Evolutionary conservation across 1,140 invertebrate genomes (phyloP), one percentile per base, ranked within the genome.

Genomic region (Temnothorax nylanderi): DNA sequence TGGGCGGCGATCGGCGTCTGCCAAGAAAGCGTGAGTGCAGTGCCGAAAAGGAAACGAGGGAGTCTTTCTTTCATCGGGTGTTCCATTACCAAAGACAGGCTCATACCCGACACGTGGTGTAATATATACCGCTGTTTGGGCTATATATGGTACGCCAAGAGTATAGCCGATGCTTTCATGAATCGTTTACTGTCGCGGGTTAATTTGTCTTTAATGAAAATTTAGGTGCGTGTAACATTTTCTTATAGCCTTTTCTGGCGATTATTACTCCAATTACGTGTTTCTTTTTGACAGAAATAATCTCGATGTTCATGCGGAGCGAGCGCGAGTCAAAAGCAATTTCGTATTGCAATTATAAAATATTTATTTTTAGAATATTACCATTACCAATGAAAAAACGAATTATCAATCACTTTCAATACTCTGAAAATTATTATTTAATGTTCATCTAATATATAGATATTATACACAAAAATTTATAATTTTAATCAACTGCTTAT

Each of bases 41-140:
- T 41, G 69, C 26, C 74, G 76, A 89, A 72, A 72, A 89, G 88
- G 82, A 90, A 86, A 88, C 44, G 54, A 44, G 62, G 58, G 80
- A 37, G 37, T 60, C 49, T 74, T 76, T 69, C 77, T 74, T 90
- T 90, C 89, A 75, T 75, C 87, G 87, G 86, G 86, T 88, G 80
- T 90, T 88, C 51, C 69, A 69, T 90, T 90, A 90, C 74, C 72
- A 87, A 87, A 78, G 72, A 90, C 75, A 47, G 67, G 37, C 51
- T 8, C 37, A 62, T 69, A 82, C 32, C 60, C 69, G 56, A 87
- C 88, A 76, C 67, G 69, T 89, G 80, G 60, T 85, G 88, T 88
- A 81, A 80, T 49, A 64, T 65, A 89, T 32, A 60, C n/a, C 41
- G 62, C 62, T 72, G 16, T 62, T 26, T 21, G 21, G 49, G 10